Base-by-base conservation (phyloP, 2,888 invertebrate species). In the Brachylomia viminalis region DNA sequence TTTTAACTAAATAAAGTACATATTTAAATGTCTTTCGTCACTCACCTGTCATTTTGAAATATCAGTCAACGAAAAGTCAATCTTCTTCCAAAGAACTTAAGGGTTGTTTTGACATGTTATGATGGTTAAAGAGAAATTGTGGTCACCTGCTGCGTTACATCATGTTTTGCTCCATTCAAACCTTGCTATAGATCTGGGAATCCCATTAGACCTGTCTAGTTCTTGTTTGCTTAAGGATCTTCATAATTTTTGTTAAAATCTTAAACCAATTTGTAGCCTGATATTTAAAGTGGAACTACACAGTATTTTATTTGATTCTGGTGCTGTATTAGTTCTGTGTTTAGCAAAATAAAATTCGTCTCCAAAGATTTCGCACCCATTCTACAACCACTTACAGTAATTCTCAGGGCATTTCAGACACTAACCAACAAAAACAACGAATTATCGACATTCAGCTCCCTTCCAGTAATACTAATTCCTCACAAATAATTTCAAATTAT, bases 81-180 rank as follows among this genome's bases (percentile, higher is more conserved):
- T 64, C 79, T 77, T 87, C 10, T 27, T 66, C 5, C 0, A 13
- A 13, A 10, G 62, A 17, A 38, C 15, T 81, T 70, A 83, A 85
- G 80, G 79, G 45, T 76, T 71, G 79, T 82, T 81, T 87, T 81
- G 45, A 64, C 17, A 42, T 76, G 65, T 70, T 42, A 23, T 59
- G 23, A 69, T 64, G 56, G 69, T 85, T 79, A 72, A 85, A 86
- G 87, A 86, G 89, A 92, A 90, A 90, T 90, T 89, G 81, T 86
- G 87, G 86, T 91, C 92, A 93, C 92, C 93, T 93, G 93, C 89
- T 81, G 84, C 72, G 83, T 92, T 90, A 90, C 89, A 90, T 89
- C 91, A 91, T 89, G 88, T 90, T 87, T 85, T 89, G 84, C 87
- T 87, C 89, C 89, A 90, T 90, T 91, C 87, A 91, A 84, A 84